phyloP scores from a whole-genome alignment of 2,113 vertebrate genomes.

The Puma concolor region DNA sequence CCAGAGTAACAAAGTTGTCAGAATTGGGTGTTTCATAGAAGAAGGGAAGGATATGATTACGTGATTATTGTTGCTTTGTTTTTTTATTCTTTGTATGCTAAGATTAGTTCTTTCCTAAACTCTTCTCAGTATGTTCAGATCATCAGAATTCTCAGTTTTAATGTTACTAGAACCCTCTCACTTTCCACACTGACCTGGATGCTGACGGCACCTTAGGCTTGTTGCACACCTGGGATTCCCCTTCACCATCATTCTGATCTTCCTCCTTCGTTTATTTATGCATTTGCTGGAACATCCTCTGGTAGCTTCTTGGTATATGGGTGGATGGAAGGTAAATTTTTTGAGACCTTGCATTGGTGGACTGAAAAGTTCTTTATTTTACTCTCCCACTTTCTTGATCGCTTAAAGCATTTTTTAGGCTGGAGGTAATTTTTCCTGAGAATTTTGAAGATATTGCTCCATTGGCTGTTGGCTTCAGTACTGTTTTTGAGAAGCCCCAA shows the following conservation, averaged over 20 bases:
- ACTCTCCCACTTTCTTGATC: neutral
- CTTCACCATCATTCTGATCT: neutral
- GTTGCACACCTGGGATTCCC: neutral
- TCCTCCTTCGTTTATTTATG: constrained; percentile 21
- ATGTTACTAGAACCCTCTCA: constrained; percentile 39
- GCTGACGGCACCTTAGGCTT: neutral
- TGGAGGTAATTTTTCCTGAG: constrained; percentile 42
- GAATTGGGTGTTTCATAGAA: constrained; percentile 40
- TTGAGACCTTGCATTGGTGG: constrained; percentile 4
- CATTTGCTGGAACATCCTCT: constrained; percentile 6
- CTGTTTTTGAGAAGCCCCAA: constrained; percentile 40
- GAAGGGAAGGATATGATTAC: constrained; percentile 15
- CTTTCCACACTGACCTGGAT: constrained; percentile 4
- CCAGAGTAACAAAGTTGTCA: constrained; percentile 21
- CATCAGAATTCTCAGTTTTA: neutral
- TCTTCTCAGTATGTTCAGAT: constrained; percentile 7
- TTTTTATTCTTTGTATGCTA: constrained; percentile 26
- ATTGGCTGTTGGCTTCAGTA: neutral
- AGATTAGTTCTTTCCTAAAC: constrained; percentile 40
- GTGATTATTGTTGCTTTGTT: neutral
- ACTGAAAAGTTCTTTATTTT: constrained; percentile 30
- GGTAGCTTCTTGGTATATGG: neutral
- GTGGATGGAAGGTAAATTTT: neutral
- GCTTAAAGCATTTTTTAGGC: neutral
- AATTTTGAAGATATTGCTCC: constrained; percentile 33